These are phyloP conservation scores for Acrobeloides nanus DNA, from an alignment of 2,888 invertebrate species.

Conservation along the genomic window DNA sequence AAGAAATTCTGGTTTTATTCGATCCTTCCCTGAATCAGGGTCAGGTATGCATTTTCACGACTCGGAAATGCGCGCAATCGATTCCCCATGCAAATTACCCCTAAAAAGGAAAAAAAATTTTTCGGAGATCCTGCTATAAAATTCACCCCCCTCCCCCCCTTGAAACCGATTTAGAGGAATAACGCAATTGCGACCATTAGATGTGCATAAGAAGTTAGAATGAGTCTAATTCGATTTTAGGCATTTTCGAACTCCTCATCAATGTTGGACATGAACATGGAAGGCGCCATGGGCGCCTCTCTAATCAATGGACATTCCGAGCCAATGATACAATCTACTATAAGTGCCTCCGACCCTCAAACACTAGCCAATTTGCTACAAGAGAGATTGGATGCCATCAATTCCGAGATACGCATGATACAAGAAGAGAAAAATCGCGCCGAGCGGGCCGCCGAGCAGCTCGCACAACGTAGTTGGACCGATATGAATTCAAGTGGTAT, in stretches of 20 bases:
- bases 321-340: conserved; percentile 52
- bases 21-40: too few relatives aligned
- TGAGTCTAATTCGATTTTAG: conserved; percentile 13
- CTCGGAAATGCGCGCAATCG: too few relatives aligned
- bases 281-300: too few relatives aligned
- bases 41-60: too few relatives aligned
- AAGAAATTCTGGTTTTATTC: too few relatives aligned
- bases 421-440: conserved; percentile 81
- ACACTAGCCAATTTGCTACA: conserved; percentile 96
- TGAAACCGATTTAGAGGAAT: too few relatives aligned
- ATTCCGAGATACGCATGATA: conserved; percentile 82
- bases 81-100: too few relatives aligned
- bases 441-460: conserved; percentile 89
- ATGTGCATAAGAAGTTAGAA: too few relatives aligned
- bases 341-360: conserved; percentile 77
- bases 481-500: conserved; percentile 5
- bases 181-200: too few relatives aligned
- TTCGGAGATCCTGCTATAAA: too few relatives aligned
- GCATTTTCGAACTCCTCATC: conserved; percentile 28
- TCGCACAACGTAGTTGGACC: conserved; percentile 71
- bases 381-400: conserved; percentile 97
- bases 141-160: too few relatives aligned
- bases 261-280: conserved; percentile 57
- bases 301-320: conserved; percentile 58
- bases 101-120: too few relatives aligned